Evolutionary conservation across 2,797 vertebrate species (phyloP).

Genomic region (Poeciliopsis gracilis): DNA sequence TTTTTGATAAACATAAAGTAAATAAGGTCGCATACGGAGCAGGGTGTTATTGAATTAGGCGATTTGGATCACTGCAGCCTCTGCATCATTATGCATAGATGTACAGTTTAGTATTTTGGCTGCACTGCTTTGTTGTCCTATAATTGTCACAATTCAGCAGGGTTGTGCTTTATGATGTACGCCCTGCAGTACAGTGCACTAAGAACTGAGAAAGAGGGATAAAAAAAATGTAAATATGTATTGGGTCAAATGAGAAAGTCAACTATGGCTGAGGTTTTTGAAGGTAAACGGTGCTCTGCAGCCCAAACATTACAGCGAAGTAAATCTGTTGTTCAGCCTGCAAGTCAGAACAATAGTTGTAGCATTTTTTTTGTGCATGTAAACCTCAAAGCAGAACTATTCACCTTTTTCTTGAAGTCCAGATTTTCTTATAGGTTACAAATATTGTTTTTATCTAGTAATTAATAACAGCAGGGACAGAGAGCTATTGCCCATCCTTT

Average conservation of each 20-base stretch:
- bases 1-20: background rate
- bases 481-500: background rate
- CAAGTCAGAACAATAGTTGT: background rate
- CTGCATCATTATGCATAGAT: background rate
- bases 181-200: background rate
- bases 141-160: background rate
- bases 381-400: background rate
- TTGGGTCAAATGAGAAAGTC: background rate
- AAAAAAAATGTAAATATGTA: background rate
- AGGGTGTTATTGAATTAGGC: background rate
- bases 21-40: background rate
- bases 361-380: background rate
- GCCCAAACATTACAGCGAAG: background rate
- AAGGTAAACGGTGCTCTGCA: background rate
- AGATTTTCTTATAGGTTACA: background rate
- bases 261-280: no score
- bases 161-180: background rate
- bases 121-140: background rate
- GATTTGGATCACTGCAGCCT: background rate
- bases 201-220: background rate
- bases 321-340: background rate
- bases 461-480: background rate
- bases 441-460: background rate
- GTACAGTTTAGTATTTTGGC: background rate
- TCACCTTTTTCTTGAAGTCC: background rate